Evolutionary conservation across 2,888 invertebrate species (phyloP), one percentile per base, ranked within the genome.

Genomic region (Petrolisthes cinctipes): DNA sequence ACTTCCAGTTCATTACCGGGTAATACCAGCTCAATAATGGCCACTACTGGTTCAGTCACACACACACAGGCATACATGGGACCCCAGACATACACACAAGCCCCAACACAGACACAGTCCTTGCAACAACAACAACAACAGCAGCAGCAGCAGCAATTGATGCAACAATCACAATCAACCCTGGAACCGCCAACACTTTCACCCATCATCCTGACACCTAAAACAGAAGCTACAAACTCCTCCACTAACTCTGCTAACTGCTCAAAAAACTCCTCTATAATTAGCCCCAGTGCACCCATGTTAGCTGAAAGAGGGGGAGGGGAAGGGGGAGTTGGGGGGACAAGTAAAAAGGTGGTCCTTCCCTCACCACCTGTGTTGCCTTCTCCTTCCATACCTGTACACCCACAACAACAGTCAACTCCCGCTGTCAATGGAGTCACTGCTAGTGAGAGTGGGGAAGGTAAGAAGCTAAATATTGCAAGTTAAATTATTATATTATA

Each of bases 361-460:
- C 37, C 37, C 37, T 2, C 37, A 37, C 37, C 37, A 37, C 37
- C 37, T 37, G 37, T 37, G 37, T 37, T 37, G 2, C 37, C 37
- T 37, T 37, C 37, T 37, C 37, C 37, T 37, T 20, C 71, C 14
- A 3, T n/a, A 6, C 7, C 71, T 20, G 76, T 79, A 56, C 88
- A 84, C 53, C 66, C 75, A 51, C 85, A 76, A 54, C 85, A 82
- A 56, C 82, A 20, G 51, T 23, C 54, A n/a, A 20, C 57, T 17
- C 76, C 89, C 37, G 79, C 85, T n/a, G 11, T 85, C 9, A 89
- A 89, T 80, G 89, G 89, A 20, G 82, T 71, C 54, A n/a, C 80
- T 51, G 37, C 83, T 54, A 87, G 87, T 81, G 87, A 85, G 54
- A 86, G 85, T 68, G 88, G 88, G 20, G 88, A 88, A 82, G 82